Evolutionary conservation across 1,140 invertebrate genomes (phyloP), one percentile per base, ranked within the genome.

Genomic region (Danaus plexippus): DNA sequence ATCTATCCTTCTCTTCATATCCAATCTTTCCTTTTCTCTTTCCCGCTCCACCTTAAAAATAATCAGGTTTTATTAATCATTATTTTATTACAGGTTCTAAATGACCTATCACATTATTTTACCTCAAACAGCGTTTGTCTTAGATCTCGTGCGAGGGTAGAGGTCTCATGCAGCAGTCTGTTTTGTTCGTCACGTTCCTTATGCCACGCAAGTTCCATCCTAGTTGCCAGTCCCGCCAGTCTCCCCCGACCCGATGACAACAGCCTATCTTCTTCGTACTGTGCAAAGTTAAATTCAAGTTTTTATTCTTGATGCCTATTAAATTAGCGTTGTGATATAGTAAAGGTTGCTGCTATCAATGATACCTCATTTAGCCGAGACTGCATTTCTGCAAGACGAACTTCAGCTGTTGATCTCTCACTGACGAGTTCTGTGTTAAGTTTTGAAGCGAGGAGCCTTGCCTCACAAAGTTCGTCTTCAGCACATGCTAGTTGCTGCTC

Each of bases 151-250:
- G 97, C 96, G 47, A 98, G 88, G 0, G 94, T 95, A 52, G 96
- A 96, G 0, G 96, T 96, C 87, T 98, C 96, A 71, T 95, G 93
- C 5, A 98, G 83, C 13, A 98, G 85, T 9, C 96, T 89, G 67
- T 97, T 96, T 70, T 98, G 96, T 72, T 98, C 96, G 71, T 96
- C 94, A 53, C 97, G 89, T 80, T 98, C 97, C 77, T 97, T 98
- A 69, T 97, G 96, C 97, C 97, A 98, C 1, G 96, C 95, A 10
- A 97, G 84, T 77, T 98, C 96, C 90, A 98, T 92, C 43, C 95
- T 91, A 1, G 96, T 96, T 75, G 94, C 93, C 48, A 96, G 86
- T 15, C 95, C 95, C 5, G 94, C 92, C 62, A 96, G 92, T 73
- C 95, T 94, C 0, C 94, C 94, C 55, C 95, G 88, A 57, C 94